Evolutionary conservation across 2,797 vertebrate species (phyloP), one percentile per base, ranked within the genome.

Genomic region (Limosa lapponica): DNA sequence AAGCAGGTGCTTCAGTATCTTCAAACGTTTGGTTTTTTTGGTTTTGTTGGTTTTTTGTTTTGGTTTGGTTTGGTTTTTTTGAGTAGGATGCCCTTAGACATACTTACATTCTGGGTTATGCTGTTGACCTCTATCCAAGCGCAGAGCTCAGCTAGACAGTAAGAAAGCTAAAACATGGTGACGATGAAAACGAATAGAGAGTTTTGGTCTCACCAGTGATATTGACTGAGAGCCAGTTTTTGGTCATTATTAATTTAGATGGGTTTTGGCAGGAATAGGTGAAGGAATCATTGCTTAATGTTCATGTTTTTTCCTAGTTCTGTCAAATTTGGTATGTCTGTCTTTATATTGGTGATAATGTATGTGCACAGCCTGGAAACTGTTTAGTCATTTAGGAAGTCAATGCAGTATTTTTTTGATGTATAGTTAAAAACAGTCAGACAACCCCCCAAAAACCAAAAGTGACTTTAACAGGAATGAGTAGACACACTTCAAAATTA

Each of bases 371-470:
- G 13, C 24, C 58, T 74, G 12, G 23, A 49, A 81, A 52, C 41
- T 69, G 2, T 39, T 87, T 59, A 17, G 19, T 87, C 23, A 4
- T 43, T 75, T 17, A 37, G 57, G 39, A 93, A 84, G n/a, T 28
- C 79, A 46, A 51, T 30, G 14, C 8, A 34, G 11, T 46, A 39
- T 19, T 87, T 85, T 54, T 65, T 14, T 46, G 27, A n/a, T 32
- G 16, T 80, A 3, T 7, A 23, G 10, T 48, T 69, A 49, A 67
- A 90, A 65, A 14, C 7, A 66, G 34, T 79, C 6, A 34, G 32
- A 24, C 16, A 69, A 8, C 32, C 5, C 5, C 6, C 4, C 0
- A 20, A 55, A 84, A 17, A 10, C 7, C n/a, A 32, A 10, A 57
- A 61, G 4, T 39, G 10, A 28, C 41, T 84, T 79, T 49, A 62